Evolutionary conservation across 2,797 vertebrate genomes (phyloP).

Genomic region (Trematomus bernacchii): DNA sequence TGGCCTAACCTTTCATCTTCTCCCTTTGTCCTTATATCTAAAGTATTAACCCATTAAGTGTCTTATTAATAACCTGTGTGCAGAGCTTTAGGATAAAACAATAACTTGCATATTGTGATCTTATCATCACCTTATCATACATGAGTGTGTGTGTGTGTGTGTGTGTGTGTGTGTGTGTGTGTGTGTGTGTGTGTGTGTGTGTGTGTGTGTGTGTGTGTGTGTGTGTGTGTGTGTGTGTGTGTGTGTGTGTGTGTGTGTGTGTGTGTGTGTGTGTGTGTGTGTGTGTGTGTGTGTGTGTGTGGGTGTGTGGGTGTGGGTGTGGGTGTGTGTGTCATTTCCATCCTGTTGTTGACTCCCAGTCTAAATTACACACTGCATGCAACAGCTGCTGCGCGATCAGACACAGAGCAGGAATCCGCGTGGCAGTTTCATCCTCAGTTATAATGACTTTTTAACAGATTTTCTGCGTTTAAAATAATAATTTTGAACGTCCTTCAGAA

Average conservation of each 20-base stretch:
- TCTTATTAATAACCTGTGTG: neutral
- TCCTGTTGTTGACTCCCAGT: conserved; percentile 3
- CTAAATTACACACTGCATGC: conserved; percentile 28
- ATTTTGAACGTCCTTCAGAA: neutral
- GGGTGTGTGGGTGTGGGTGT: neutral
- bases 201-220: no score
- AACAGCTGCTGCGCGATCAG: conserved; percentile 26
- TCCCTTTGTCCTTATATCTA: neutral
- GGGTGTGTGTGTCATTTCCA: neutral
- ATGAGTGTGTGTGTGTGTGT: no score
- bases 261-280: neutral
- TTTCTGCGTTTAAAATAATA: neutral
- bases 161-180: no score
- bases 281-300: neutral
- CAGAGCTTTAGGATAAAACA: neutral
- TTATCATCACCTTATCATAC: neutral
- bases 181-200: no score
- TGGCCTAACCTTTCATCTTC: neutral
- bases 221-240: no score
- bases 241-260: neutral
- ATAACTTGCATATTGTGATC: neutral
- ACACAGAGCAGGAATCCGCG: neutral
- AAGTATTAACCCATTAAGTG: neutral
- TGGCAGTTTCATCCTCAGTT: conserved; percentile 1
- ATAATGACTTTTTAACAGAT: neutral